Evolutionary conservation across 2,113 vertebrate species (phyloP), one percentile per base, ranked within the genome.

Genomic region (Ictidomys tridecemlineatus): DNA sequence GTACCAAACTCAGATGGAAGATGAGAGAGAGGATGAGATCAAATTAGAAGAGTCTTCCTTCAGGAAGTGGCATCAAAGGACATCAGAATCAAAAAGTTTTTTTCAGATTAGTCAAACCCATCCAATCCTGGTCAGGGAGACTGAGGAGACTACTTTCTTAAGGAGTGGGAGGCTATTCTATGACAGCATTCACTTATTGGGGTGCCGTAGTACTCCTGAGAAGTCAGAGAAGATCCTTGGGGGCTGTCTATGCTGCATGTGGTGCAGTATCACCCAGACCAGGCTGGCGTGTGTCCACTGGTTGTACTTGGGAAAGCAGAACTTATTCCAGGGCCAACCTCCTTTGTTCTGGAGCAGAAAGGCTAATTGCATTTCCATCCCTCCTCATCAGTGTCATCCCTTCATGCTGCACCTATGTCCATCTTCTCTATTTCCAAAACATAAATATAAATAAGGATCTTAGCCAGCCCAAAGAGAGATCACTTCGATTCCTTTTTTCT

Each of bases 61-160:
- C 42, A 58, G 56, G 48, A 72, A 74, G 39, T 39, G 16, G 42
- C 63, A 32, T 67, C 56, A 37, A 76, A 92, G n/a, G 69, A 8
- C 37, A 78, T 69, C 48, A 63, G 48, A 90, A 63, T 82, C 22
- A 91, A 63, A 87, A 93, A 37, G 32, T 70, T 24, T 65, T 65
- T 3, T 72, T 87, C 70, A 78, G 51, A 37, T 67, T 72, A 56
- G 37, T n/a, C 28, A 80, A 37, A 89, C 22, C 4, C 1, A 11
- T 48, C 12, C 39, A 67, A 14, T 65, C 32, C 82, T 58, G 32
- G 20, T 24, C 56, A 72, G 53, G 58, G 74, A 89, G 45, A 70
- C 22, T 7, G 61, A 89, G 87, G 63, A 63, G 61, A 93, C 74
- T 18, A 26, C 30, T 83, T 79, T 74, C 24, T 89, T 39, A 85